Base-by-base conservation (phyloP, 2,888 invertebrate genomes). In the Cepaea hortensis region DNA sequence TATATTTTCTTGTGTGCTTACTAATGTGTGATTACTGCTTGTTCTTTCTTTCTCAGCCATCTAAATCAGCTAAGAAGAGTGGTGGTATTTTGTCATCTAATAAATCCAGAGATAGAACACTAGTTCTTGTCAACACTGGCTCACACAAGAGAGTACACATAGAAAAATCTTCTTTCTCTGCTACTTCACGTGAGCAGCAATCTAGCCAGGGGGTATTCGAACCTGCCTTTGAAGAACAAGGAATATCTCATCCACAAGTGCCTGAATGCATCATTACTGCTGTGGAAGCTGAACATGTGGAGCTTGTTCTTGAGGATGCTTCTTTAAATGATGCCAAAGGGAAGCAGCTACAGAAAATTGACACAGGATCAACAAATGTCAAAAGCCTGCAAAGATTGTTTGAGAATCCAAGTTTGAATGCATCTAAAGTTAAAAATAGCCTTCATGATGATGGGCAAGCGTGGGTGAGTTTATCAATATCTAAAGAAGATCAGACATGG, bases 51-150 rank as follows among this genome's bases (percentile, higher is more conserved):
- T 61, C n/a, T 6, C 3, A 70, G 72, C 50, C 72, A 9, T 81
- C 81, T 13, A 70, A 70, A 18, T 81, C 81, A 20, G 81, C 81
- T 55, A 81, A 81, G 70, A 70, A 81, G 50, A 81, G 72, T 72
- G 72, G 70, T 72, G 72, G 20, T 6, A 46, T 48, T 20, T 50
- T 13, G 50, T 81, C 81, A 48, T 23, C 81, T 3, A 72, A 72
- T 23, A 50, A 50, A 65, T 13, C 55, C 61, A 7, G 48, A 61
- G 46, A 79, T 2, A 23, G 7, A 55, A 9, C 9, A 61, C 23
- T 55, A 79, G n/a, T n/a, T 55, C 55, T 55, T 55, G 6, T 55
- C 6, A 55, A 55, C 11, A 55, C 13, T 13, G 46, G 50, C 23
- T 11, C 13, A 23, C 61, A 55, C 13, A n/a, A n/a, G 5, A 79